Evolutionary conservation across 2,888 invertebrate species (phyloP).

Genomic region (Drosophila atroscutellata): DNA sequence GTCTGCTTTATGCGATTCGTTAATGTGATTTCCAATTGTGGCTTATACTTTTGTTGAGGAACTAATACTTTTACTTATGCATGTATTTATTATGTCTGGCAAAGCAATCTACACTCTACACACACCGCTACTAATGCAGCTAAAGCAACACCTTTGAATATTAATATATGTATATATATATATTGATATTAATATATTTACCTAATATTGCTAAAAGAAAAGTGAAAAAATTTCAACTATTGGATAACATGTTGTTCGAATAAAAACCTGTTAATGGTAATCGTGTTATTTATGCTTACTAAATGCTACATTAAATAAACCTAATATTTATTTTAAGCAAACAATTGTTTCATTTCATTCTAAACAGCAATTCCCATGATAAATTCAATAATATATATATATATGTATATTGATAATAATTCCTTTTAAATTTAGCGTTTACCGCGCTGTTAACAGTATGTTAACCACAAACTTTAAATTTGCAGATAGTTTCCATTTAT

Average conservation of each 20-base stretch:
- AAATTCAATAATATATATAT: not conserved
- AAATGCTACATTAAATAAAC: conserved; percentile 68
- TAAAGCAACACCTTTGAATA: conserved; percentile 38
- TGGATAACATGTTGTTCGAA: conserved; percentile 32
- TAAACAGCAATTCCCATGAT: not conserved
- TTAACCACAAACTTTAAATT: not conserved
- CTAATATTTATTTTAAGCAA: conserved; percentile 47
- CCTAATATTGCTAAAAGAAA: conserved; percentile 43
- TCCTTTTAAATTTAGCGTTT: not conserved
- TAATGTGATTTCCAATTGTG: conserved; percentile 75
- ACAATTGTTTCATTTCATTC: not conserved
- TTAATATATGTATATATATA: conserved; percentile 15
- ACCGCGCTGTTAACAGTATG: not conserved
- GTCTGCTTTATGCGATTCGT: conserved; percentile 40
- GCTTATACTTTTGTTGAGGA: conserved; percentile 62
- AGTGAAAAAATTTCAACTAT: conserved; percentile 1
- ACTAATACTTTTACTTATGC: conserved; percentile 35
- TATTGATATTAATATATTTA: conserved; percentile 45
- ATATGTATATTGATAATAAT: not conserved
- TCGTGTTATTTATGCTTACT: conserved; percentile 66
- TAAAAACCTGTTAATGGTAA: conserved; percentile 16
- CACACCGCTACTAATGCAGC: conserved; percentile 36
- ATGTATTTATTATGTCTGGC: conserved; percentile 52
- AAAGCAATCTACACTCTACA: conserved; percentile 33
- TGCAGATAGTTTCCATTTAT: not conserved